Conservation (phyloP, 2,888 invertebrate genomes). For the Cyclophora punctaria region DNA sequence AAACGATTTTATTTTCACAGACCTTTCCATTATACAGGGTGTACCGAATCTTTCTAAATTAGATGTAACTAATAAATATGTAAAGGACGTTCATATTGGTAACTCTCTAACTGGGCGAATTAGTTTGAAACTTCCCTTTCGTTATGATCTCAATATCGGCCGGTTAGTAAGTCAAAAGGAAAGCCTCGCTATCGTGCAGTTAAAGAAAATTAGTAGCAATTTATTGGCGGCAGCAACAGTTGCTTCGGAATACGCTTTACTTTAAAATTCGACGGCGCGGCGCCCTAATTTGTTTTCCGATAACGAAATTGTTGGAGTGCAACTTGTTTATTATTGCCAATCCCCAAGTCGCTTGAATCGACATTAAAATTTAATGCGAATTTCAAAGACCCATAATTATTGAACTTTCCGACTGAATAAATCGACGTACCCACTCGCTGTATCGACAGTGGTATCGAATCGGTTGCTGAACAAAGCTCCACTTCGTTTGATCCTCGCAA, state of each 20-base stretch:
- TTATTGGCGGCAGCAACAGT: slow-evolving; percentile 36
- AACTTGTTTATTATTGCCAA: slow-evolving; percentile 12
- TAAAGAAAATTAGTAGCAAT: slow-evolving; percentile 41
- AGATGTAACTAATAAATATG: no score
- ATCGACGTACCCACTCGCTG: no score
- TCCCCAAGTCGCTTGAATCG: background rate
- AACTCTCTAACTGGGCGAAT: background rate
- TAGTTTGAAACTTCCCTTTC: background rate
- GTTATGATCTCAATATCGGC: background rate
- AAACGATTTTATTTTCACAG: no score
- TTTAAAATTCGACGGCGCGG: slow-evolving; percentile 32
- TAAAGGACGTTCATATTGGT: background rate
- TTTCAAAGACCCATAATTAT: no score
- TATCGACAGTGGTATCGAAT: no score
- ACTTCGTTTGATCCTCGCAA: no score
- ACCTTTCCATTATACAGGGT: no score
- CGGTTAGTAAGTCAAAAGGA: slow-evolving; percentile 6
- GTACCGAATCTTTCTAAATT: no score
- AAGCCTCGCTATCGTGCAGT: slow-evolving; percentile 23
- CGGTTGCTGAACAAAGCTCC: no score
- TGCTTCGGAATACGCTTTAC: slow-evolving; percentile 28
- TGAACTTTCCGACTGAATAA: no score
- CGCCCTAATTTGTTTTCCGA: slow-evolving; percentile 35
- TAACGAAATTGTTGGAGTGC: slow-evolving; percentile 26
- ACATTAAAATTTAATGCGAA: slow-evolving; percentile 3